These are phyloP conservation scores for Thereva nobilitata DNA, from an alignment of 2,888 invertebrate species.

Conservation along the genomic window DNA sequence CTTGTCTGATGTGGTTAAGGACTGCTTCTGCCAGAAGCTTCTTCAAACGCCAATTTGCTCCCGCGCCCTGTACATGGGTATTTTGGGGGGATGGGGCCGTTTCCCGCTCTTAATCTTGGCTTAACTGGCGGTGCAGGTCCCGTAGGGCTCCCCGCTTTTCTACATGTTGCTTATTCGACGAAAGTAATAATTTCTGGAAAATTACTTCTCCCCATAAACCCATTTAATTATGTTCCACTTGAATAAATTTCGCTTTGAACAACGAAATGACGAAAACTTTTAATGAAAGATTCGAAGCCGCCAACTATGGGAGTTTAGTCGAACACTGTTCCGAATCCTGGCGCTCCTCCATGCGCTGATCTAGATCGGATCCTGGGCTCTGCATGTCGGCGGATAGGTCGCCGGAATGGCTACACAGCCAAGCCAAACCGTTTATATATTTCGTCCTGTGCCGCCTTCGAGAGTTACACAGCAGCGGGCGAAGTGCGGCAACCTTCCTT, in stretches of 20 bases:
- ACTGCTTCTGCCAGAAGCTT: slow-evolving; percentile 19
- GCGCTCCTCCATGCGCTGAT: neutral
- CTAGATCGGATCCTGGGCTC: neutral
- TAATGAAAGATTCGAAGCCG: slow-evolving; percentile 33
- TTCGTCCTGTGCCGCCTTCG: no score
- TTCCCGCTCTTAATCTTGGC: neutral
- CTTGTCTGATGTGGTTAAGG: slow-evolving; percentile 31
- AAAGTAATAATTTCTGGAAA: slow-evolving; percentile 33
- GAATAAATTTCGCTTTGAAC: slow-evolving; percentile 35
- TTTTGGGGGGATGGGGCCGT: neutral
- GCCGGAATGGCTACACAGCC: no score
- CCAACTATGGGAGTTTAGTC: slow-evolving; percentile 18
- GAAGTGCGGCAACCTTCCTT: no score
- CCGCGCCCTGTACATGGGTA: slow-evolving; percentile 6
- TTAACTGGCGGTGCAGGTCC: neutral
- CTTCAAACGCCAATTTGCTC: slow-evolving; percentile 30
- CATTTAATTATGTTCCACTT: slow-evolving; percentile 33
- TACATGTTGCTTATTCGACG: slow-evolving; percentile 31
- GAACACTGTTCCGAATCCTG: slow-evolving; percentile 10
- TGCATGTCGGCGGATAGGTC: no score
- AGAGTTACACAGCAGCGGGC: no score
- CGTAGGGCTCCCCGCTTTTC: neutral
- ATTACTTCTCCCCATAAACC: slow-evolving; percentile 34
- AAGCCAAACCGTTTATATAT: no score
- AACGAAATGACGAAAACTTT: slow-evolving; percentile 33